Percentiles rank a stretch among this genome's conserved stretches.
These are phyloP conservation scores for Psammodynastes pulverulentus DNA, from an alignment of 2,113 vertebrate genomes.

Conservation along the genomic window DNA sequence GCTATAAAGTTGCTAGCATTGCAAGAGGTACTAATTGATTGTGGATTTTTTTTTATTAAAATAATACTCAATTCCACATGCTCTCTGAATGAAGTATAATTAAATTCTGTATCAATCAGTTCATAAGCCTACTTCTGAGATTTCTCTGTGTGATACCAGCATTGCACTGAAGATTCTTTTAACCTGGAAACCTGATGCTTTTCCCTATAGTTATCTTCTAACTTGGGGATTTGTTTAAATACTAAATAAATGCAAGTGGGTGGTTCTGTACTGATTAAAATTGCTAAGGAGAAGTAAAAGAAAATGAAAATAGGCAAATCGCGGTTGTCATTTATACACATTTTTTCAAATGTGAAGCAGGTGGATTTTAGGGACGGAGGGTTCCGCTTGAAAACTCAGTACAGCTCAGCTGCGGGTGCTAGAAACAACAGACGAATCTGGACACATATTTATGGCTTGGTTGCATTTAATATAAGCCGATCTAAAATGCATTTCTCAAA, in stretches of 20 bases:
- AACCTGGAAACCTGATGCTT: slow-evolving; percentile 9
- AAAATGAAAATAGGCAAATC: neutral
- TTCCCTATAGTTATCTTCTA: neutral
- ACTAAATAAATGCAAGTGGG: slow-evolving; percentile 17
- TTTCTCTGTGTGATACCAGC: slow-evolving; percentile 27
- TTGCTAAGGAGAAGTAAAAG: neutral
- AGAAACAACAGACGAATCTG: neutral
- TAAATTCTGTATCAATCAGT: slow-evolving; percentile 36
- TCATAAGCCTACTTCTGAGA: slow-evolving; percentile 40
- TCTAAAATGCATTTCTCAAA: neutral
- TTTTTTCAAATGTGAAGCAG: neutral
- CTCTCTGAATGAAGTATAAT: slow-evolving; percentile 38
- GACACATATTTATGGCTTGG: neutral
- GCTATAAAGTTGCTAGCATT: slow-evolving; percentile 27
- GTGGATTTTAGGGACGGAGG: neutral
- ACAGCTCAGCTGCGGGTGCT: neutral
- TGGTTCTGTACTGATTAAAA: neutral
- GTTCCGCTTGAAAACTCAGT: neutral
- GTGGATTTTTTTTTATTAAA: slow-evolving; percentile 52
- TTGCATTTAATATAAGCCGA: neutral
- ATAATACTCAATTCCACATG: slow-evolving; percentile 31
- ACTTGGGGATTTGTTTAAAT: neutral
- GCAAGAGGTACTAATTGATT: slow-evolving; percentile 49
- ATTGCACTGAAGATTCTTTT: slow-evolving; percentile 31
- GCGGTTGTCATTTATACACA: neutral